Evolutionary conservation across 2,797 vertebrate genomes (phyloP).

Genomic region (Peromyscus nudipes): DNA sequence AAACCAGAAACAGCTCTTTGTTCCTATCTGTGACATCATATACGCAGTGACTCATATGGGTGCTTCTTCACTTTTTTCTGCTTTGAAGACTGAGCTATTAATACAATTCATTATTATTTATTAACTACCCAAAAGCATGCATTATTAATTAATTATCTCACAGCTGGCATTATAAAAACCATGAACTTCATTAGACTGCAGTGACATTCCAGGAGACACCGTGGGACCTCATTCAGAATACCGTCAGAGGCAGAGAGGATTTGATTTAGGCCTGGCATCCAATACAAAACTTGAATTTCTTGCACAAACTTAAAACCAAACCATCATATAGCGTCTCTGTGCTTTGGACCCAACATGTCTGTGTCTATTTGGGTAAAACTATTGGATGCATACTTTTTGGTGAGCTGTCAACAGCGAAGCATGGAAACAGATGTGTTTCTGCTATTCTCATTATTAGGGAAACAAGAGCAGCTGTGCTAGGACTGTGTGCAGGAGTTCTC

Average conservation of each 20-base stretch:
- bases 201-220: slow-evolving; percentile 3
- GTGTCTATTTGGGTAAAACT: slow-evolving; percentile 71
- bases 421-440: slow-evolving; percentile 81
- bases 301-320: slow-evolving; percentile 73
- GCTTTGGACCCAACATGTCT: slow-evolving; percentile 72
- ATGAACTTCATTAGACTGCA: background rate
- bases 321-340: slow-evolving; percentile 45
- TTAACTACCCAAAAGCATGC: slow-evolving; percentile 18
- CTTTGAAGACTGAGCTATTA: slow-evolving; percentile 44
- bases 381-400: slow-evolving; percentile 65
- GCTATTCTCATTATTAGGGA: slow-evolving; percentile 72
- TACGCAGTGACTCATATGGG: background rate
- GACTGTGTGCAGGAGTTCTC: background rate
- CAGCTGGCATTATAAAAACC: background rate
- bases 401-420: slow-evolving; percentile 69
- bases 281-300: slow-evolving; percentile 74
- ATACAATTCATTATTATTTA: slow-evolving; percentile 11
- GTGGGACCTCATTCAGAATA: slow-evolving; percentile 55
- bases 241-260: slow-evolving; percentile 31
- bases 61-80: background rate
- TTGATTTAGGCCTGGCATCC: slow-evolving; percentile 53
- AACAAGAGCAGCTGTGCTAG: slow-evolving; percentile 74
- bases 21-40: slow-evolving; percentile 17
- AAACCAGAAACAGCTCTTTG: slow-evolving; percentile 52
- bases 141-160: background rate